Percentiles rank a stretch among this genome's conserved stretches.
phyloP scores from a whole-genome alignment of 2,797 vertebrate species.

The Arrhamphus sclerolepis region DNA sequence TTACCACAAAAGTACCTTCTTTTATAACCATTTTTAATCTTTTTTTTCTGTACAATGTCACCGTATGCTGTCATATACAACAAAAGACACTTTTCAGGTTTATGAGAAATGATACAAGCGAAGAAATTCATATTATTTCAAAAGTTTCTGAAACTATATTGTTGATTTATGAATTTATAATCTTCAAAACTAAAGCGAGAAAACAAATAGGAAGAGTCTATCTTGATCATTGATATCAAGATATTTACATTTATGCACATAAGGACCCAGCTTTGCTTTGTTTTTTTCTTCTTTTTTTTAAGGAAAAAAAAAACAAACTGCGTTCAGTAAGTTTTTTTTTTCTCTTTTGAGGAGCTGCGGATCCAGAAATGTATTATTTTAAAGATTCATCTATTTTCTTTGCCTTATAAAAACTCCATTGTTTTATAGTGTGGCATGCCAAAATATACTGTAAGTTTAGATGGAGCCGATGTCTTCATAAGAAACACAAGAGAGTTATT shows the following conservation, averaged over 20 bases:
- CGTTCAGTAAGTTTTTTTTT: no score
- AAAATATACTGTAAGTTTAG: slow-evolving; percentile 35
- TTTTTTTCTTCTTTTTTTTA: no score
- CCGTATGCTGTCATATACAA: slow-evolving; percentile 47
- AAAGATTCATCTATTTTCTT: slow-evolving; percentile 12
- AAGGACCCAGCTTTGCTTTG: no score
- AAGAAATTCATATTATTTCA: slow-evolving; percentile 30
- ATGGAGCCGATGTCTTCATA: slow-evolving; percentile 33
- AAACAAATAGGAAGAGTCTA: slow-evolving; percentile 23
- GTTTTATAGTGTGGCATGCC: slow-evolving; percentile 59
- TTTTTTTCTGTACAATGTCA: slow-evolving; percentile 50
- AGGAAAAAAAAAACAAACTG: slow-evolving; percentile 15
- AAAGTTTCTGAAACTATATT: slow-evolving; percentile 22
- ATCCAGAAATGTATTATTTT: slow-evolving; percentile 43
- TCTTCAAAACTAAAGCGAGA: slow-evolving; percentile 11
- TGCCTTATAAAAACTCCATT: slow-evolving; percentile 31
- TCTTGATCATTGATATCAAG: background rate
- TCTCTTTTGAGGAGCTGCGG: background rate
- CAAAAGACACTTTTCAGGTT: slow-evolving; percentile 31
- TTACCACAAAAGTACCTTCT: slow-evolving; percentile 69
- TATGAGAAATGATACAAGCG: slow-evolving; percentile 30
- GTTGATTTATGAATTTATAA: slow-evolving; percentile 28
- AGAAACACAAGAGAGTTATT: slow-evolving; percentile 44
- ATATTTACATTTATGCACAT: no score
- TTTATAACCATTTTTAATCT: slow-evolving; percentile 73